phyloP scores from a whole-genome alignment of 2,888 invertebrate genomes.

The Drosophila engyochracea region DNA sequence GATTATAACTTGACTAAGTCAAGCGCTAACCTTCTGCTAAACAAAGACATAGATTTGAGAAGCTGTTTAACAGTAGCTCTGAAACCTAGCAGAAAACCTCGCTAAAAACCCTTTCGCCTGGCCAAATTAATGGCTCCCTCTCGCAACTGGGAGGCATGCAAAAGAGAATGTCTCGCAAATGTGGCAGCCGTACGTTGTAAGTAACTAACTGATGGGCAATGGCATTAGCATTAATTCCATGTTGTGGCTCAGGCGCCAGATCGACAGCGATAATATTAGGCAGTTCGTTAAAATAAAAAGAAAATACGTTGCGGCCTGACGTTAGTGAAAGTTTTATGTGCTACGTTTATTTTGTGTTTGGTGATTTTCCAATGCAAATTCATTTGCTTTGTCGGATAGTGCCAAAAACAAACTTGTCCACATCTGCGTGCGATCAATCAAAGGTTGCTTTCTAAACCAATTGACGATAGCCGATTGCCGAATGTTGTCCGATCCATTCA shows the following conservation, averaged over 20 bases:
- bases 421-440: slow-evolving; percentile 66
- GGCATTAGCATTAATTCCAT: slow-evolving; percentile 58
- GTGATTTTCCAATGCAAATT: slow-evolving; percentile 67
- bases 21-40: slow-evolving; percentile 30
- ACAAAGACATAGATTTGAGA: slow-evolving; percentile 25
- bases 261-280: slow-evolving; percentile 26
- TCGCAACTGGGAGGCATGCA: slow-evolving; percentile 18
- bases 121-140: slow-evolving; percentile 29
- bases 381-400: slow-evolving; percentile 40
- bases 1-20: slow-evolving; percentile 12
- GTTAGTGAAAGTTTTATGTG: slow-evolving; percentile 66
- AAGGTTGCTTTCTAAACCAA: slow-evolving; percentile 68
- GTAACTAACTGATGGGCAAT: slow-evolving; percentile 42
- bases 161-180: slow-evolving; percentile 61
- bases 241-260: slow-evolving; percentile 32
- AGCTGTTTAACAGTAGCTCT: slow-evolving; percentile 20
- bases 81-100: not conserved
- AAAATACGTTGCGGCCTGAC: slow-evolving; percentile 18
- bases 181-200: slow-evolving; percentile 25
- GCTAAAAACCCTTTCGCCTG: slow-evolving; percentile 42
- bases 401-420: slow-evolving; percentile 40
- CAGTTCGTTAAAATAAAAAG: slow-evolving; percentile 33
- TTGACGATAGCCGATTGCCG: slow-evolving; percentile 10
- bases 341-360: slow-evolving; percentile 19
- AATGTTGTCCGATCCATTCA: slow-evolving; percentile 35